phyloP scores from a whole-genome alignment of 2,113 vertebrate genomes.

The Gopherus evgoodei region DNA sequence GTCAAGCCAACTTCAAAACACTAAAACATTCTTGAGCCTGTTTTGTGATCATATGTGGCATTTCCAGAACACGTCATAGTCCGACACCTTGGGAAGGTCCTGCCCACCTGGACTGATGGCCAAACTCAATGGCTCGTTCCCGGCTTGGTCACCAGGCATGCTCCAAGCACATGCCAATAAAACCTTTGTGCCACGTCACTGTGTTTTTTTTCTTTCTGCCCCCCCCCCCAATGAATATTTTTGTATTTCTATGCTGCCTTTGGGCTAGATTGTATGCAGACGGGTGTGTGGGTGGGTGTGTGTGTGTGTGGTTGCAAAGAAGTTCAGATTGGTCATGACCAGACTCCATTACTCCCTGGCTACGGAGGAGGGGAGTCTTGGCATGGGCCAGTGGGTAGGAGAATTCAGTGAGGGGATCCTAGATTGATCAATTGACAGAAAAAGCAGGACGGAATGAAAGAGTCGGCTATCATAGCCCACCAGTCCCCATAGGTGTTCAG shows the following conservation, averaged over 20 bases:
- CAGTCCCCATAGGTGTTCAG: too few relatives aligned
- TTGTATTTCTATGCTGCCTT: too few relatives aligned
- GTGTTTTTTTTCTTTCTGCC: not conserved
- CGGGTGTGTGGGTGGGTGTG: rapidly evolving
- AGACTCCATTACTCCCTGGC: not conserved
- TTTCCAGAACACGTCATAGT: not conserved
- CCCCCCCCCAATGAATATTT: not conserved
- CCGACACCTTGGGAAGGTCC: not conserved
- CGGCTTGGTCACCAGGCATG: not conserved
- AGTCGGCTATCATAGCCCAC: too few relatives aligned
- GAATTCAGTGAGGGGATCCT: not conserved
- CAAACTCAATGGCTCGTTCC: not conserved
- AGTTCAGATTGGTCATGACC: not conserved
- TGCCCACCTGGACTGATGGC: not conserved
- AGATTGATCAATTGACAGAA: not conserved
- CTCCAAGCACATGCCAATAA: not conserved
- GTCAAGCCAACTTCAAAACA: not conserved
- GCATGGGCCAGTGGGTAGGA: not conserved
- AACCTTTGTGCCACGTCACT: not conserved
- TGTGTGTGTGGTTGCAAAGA: not conserved
- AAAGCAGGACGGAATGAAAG: not conserved
- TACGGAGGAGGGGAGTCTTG: not conserved
- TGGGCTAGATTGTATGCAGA: too few relatives aligned
- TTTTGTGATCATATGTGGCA: not conserved
- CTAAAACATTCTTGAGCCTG: not conserved